Evolutionary conservation across 2,888 invertebrate genomes (phyloP).

Genomic region (Pyrochroa serraticornis): DNA sequence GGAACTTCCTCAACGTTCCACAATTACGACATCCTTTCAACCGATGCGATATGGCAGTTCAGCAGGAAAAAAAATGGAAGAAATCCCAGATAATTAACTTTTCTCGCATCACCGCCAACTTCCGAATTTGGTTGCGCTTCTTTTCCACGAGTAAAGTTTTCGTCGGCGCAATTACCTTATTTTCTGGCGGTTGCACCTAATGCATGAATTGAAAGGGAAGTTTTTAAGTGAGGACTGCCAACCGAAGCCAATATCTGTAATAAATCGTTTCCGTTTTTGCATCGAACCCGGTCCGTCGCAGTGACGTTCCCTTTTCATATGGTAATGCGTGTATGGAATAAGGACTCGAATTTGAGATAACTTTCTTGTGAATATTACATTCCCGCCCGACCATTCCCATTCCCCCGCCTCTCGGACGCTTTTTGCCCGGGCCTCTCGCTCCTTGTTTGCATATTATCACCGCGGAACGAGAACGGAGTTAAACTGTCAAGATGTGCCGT

Average conservation of each 20-base stretch:
- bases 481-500: not conserved
- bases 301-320: slow-evolving; percentile 6
- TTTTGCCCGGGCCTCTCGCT: slow-evolving; percentile 8
- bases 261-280: slow-evolving; percentile 1
- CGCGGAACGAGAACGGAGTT: slow-evolving; percentile 7
- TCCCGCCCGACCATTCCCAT: not conserved
- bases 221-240: not conserved
- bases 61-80: too few relatives aligned
- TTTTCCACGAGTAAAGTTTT: not conserved
- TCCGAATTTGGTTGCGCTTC: too few relatives aligned
- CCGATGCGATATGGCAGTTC: too few relatives aligned
- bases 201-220: not conserved
- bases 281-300: not conserved
- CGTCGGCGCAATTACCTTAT: not conserved
- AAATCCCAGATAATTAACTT: too few relatives aligned
- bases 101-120: too few relatives aligned
- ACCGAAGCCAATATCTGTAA: not conserved
- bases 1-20: too few relatives aligned
- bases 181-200: not conserved
- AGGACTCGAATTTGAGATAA: slow-evolving; percentile 7
- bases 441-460: slow-evolving; percentile 19
- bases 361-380: slow-evolving; percentile 14
- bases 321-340: slow-evolving; percentile 7
- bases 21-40: too few relatives aligned
- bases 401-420: not conserved